These are phyloP conservation scores for Vanacampus margaritifer DNA, from an alignment of 2,113 vertebrate genomes.

Conservation along the genomic window DNA sequence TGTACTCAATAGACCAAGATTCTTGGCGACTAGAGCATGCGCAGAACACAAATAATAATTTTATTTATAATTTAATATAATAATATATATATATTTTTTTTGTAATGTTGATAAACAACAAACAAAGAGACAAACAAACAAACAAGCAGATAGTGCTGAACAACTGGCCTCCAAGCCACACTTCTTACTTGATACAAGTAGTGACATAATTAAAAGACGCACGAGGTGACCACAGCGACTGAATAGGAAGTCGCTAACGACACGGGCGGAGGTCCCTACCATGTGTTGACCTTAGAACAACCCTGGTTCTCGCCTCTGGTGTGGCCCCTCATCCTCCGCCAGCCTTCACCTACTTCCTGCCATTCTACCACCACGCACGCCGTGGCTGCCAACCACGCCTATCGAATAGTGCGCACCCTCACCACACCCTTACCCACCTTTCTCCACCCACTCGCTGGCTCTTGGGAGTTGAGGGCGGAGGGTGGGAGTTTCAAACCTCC, in stretches of 20 bases:
- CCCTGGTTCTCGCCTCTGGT: slow-evolving; percentile 3
- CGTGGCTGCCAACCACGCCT: slow-evolving; percentile 47
- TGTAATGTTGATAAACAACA: neutral
- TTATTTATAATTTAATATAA: too few species aligned
- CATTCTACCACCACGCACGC: slow-evolving; percentile 20
- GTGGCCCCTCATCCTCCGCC: slow-evolving; percentile 2
- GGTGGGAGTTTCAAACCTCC: slow-evolving; percentile 43
- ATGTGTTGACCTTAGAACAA: slow-evolving; percentile 4
- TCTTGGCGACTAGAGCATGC: too few species aligned
- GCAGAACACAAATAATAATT: too few species aligned
- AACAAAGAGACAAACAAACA: neutral
- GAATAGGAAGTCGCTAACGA: slow-evolving; percentile 29
- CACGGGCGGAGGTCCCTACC: neutral
- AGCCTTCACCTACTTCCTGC: slow-evolving; percentile 38
- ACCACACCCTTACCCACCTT: slow-evolving; percentile 17
- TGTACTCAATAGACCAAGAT: too few species aligned
- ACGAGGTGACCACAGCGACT: neutral
- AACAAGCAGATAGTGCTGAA: neutral
- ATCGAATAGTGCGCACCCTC: slow-evolving; percentile 9
- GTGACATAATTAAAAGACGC: neutral
- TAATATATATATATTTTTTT: neutral
- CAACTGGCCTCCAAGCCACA: neutral
- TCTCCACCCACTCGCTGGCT: slow-evolving; percentile 9
- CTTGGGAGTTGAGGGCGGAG: neutral
- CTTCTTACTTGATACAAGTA: neutral